phyloP scores from a whole-genome alignment of 2,113 vertebrate species.

The Falcunculus frontatus region DNA sequence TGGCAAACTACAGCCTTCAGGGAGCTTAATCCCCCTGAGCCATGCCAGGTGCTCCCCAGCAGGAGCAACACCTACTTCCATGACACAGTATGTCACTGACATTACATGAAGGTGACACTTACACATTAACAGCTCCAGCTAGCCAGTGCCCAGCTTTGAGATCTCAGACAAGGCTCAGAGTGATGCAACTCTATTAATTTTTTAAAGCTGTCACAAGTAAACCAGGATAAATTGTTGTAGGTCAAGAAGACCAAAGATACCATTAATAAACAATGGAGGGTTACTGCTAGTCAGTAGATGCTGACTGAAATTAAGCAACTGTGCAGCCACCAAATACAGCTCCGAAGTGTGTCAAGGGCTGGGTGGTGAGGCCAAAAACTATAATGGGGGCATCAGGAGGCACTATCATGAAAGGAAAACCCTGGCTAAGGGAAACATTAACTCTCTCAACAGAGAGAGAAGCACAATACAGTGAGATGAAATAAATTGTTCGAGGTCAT shows the following conservation, averaged over 20 bases:
- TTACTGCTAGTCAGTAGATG: background rate
- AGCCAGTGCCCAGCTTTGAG: background rate
- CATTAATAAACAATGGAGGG: background rate
- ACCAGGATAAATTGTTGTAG: background rate
- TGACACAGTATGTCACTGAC: rapidly evolving
- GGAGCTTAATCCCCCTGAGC: background rate
- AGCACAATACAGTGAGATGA: background rate
- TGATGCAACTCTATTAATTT: background rate
- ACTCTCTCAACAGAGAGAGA: background rate
- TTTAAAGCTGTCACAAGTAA: background rate
- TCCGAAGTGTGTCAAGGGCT: background rate
- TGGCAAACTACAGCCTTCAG: background rate
- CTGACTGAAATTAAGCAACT: background rate
- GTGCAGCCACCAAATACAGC: background rate
- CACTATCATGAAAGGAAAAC: background rate
- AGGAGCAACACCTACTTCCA: background rate
- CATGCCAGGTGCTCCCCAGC: rapidly evolving
- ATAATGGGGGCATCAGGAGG: background rate
- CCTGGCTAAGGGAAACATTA: background rate
- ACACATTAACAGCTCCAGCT: background rate
- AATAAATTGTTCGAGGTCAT: slow-evolving; percentile 4
- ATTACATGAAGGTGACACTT: background rate
- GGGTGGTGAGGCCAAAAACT: background rate
- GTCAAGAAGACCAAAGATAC: background rate
- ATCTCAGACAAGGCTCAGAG: background rate